Evolutionary conservation across 1,140 invertebrate genomes (phyloP), one percentile per base, ranked within the genome.

Genomic region (Listronotus bonariensis): DNA sequence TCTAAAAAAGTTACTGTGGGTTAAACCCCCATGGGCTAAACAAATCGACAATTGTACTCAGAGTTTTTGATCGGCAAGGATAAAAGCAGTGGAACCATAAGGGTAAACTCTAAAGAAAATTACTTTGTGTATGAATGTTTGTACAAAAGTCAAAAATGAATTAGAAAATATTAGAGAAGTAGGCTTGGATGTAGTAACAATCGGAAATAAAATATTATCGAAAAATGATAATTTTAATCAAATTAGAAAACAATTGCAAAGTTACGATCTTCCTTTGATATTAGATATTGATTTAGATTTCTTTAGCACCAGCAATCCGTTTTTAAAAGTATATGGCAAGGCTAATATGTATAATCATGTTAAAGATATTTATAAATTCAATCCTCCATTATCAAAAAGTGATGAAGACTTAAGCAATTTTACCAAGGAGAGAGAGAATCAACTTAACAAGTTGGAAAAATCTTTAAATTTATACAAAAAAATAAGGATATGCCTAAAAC

Each of bases 201-300:
- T 88, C 3, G 82, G 83, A 43, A 62, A 72, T 48, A 78, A 61
- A 17, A 42, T 70, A n/a, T n/a, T 66, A 9, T 51, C 70, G 68
- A 38, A 65, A 55, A 74, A 42, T 72, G 70, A 81, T 74, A 48
- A 74, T 75, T 52, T 72, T 12, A 46, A 56, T 6, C 45, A 62
- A 43, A 53, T 73, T 32, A 52, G 54, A 43, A 56, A 18, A 11
- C 6, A 55, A 9, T 26, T 54, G 11, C 66, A 71, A 6, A 49
- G 17, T 0, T 68, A 81, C 71, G 78, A 71, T 11, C 74, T 71
- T 55, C 76, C 86, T 0, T 91, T 88, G 71, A 86, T 96, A 41
- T 80, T 96, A n/a, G 94, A 97, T 79, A 87, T 97, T 41, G 94
- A 96, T 79, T 81, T 96, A 60, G 94, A 96, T 77, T 96, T 94